Evolutionary conservation across 1,140 invertebrate genomes (phyloP), one percentile per base, ranked within the genome.

Genomic region (Anastatus disparis): DNA sequence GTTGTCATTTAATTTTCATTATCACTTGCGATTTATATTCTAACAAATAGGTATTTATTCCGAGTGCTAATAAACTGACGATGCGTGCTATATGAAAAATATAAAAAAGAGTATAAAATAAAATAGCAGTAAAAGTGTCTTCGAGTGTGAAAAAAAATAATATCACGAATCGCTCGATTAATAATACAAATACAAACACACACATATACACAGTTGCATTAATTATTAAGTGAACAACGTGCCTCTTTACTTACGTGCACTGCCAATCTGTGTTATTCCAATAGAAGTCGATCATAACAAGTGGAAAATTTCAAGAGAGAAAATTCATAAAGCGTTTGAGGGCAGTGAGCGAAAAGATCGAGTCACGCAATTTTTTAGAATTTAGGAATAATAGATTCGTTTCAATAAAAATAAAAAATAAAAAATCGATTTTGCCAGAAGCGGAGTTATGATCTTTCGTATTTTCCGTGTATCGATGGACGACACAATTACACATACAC

Each of bases 1-100:
- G 77, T 81, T 79, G 76, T 82, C 79, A 75, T 80, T 35, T 35
- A 4, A n/a, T n/a, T n/a, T n/a, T 79, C 74, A 69, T 78, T 80
- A 80, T 82, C 76, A 82, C 74, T 77, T n/a, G 76, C 73, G 73
- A 71, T 80, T 74, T n/a, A n/a, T n/a, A 80, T 75, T 76, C 73
- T 80, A n/a, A n/a, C n/a, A n/a, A n/a, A 40, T 56, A 82, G 79
- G 70, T 82, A 82, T 82, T 81, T 82, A 79, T 82, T 82, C 73
- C 62, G 56, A 74, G 70, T 66, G 40, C 52, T 62, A 71, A 67
- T n/a, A n/a, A n/a, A n/a, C 69, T 63, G 62, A 64, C 59, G 48
- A 72, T 71, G 77, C 75, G 77, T 78, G 79, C 76, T 78, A 24
- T 56, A 31, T 12, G 63, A 55, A 42, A 55, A 52, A 40, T n/a